phyloP scores from a whole-genome alignment of 2,888 invertebrate species.

The Stenodema calcarata region DNA sequence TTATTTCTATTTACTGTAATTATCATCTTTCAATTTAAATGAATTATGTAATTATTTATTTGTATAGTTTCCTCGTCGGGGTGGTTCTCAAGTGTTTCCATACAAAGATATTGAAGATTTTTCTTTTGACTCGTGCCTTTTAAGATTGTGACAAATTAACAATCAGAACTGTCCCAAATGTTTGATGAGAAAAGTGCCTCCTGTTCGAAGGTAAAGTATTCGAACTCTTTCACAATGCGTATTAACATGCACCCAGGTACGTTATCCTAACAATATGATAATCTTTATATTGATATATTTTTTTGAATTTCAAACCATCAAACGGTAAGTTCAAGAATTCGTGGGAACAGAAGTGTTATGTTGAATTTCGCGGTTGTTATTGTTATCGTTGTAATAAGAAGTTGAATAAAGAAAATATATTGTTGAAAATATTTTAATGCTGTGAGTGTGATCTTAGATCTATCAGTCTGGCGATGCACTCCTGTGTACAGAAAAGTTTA shows the following conservation, averaged over 20 bases:
- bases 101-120: background rate
- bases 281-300: background rate
- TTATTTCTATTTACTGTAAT: background rate
- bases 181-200: slow-evolving; percentile 12
- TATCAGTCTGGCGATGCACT: background rate
- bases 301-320: background rate
- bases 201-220: background rate
- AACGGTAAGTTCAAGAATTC: background rate
- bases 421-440: background rate
- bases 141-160: slow-evolving; percentile 10
- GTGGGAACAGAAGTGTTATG: slow-evolving; percentile 5
- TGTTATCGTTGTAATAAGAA: slow-evolving; percentile 1
- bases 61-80: background rate
- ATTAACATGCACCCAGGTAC: background rate
- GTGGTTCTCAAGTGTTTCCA: background rate
- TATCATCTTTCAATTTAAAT: background rate
- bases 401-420: background rate
- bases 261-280: background rate
- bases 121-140: background rate
- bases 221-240: background rate
- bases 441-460: background rate
- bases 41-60: background rate
- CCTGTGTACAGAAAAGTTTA: background rate
- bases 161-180: slow-evolving; percentile 4
- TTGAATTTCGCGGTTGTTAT: slow-evolving; percentile 9